These are phyloP conservation scores for Ficedula albicollis DNA, from an alignment of 2,797 vertebrate species.

Conservation along the genomic window DNA sequence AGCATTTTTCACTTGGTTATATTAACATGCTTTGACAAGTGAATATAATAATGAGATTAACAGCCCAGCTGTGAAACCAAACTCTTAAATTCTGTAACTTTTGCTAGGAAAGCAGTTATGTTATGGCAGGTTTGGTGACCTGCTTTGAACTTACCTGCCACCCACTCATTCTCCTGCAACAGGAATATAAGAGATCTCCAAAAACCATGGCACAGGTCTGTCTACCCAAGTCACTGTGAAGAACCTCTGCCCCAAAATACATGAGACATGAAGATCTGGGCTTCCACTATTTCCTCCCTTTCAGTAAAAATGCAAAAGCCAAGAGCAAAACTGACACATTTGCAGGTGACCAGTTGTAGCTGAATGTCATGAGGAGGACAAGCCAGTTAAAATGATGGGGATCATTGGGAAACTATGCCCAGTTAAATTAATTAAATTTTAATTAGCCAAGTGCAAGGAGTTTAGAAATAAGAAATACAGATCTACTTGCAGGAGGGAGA, in stretches of 20 bases:
- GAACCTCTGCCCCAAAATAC: not conserved
- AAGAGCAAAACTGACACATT: not conserved
- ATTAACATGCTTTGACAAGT: conserved; percentile 17
- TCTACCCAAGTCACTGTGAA: not conserved
- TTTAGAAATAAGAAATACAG: not conserved
- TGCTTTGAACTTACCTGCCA: not conserved
- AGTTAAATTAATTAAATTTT: not conserved
- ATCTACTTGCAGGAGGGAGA: not conserved
- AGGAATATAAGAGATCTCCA: not conserved
- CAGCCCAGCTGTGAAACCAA: not conserved
- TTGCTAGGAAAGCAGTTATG: not conserved
- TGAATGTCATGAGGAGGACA: not conserved
- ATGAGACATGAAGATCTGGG: not conserved
- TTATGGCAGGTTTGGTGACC: not conserved
- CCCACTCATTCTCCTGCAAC: not conserved
- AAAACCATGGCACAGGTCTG: not conserved
- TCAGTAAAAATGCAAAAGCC: not conserved
- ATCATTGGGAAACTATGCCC: not conserved
- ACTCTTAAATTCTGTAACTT: not conserved
- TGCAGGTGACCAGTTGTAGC: not conserved
- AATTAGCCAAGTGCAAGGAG: not conserved
- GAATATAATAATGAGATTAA: not conserved
- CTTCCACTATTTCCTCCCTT: not conserved
- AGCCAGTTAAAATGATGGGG: not conserved
- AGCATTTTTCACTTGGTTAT: not conserved